Evolutionary conservation across 1,140 invertebrate species (phyloP), one percentile per base, ranked within the genome.

Genomic region (Acromyrmex heyeri): DNA sequence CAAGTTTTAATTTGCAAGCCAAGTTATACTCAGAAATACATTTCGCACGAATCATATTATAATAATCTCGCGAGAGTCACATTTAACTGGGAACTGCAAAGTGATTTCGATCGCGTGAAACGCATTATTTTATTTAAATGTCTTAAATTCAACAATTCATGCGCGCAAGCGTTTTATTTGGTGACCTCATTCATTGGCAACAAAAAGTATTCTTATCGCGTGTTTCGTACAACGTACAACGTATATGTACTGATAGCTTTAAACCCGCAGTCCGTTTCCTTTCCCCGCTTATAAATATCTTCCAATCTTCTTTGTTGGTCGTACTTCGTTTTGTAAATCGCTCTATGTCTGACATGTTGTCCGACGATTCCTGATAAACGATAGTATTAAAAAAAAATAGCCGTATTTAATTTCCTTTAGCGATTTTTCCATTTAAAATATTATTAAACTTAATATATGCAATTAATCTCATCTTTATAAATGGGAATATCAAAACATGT

Each of bases 151-250:
- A 18, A 12, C 7, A 21, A 55, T 27, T 81, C 34, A 7, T 1
- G 30, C 21, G n/a, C 21, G 8, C 8, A 30, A 44, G 18, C 34
- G 16, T 21, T 55, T 18, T 16, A 18, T 12, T 24, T 5, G 65
- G 16, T 44, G 50, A 70, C 64, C 78, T 70, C 64, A 38, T 81
- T 81, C 44, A 70, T 12, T 79, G 50, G 16, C 21, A 57, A 70
- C 55, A n/a, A 70, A 53, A 81, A 24, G 21, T 81, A 81, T 57
- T 57, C 65, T 81, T 81, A 81, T 81, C 78, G 50, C 14, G 21
- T 57, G 16, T 30, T 24, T 81, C 34, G 6, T 27, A 7, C 48
- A 81, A 57, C 14, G 4, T 69, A 44, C 50, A 81, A 57, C 8
- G 2, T 69, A 44, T 30, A 12, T 81, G 53, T n/a, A 16, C 53